Evolutionary conservation across 2,113 vertebrate species (phyloP).

Genomic region (Lepus americanus): DNA sequence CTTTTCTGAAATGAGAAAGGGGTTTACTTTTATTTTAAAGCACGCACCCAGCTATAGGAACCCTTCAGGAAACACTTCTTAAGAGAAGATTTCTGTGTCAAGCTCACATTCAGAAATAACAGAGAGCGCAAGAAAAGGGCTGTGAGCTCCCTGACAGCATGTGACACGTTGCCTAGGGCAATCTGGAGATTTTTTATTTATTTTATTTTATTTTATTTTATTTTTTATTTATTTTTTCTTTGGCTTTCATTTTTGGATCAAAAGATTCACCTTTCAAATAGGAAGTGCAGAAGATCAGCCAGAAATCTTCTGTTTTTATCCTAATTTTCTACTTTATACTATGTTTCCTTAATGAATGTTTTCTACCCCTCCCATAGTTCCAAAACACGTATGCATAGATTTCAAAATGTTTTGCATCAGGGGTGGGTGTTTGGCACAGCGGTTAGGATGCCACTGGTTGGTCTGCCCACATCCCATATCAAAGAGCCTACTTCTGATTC

Average conservation of each 20-base stretch:
- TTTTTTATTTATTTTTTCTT: too few relatives aligned
- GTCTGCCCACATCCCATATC: too few relatives aligned
- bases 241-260: conserved; percentile 42
- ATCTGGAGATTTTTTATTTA: not conserved
- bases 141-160: conserved; percentile 39
- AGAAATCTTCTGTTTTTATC: not conserved
- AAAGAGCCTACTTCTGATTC: too few relatives aligned
- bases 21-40: conserved; percentile 68
- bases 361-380: not conserved
- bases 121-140: conserved; percentile 45
- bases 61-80: conserved; percentile 62
- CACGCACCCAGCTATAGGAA: not conserved
- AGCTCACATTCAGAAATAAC: conserved; percentile 59
- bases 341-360: not conserved
- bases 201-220: too few relatives aligned
- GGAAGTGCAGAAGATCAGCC: not conserved
- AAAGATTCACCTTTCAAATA: conserved; percentile 52
- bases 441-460: too few relatives aligned
- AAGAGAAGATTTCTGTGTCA: not conserved
- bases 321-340: not conserved
- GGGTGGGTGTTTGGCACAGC: too few relatives aligned
- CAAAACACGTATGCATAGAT: not conserved
- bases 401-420: too few relatives aligned
- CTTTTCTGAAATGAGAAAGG: conserved; percentile 32
- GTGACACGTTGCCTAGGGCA: conserved; percentile 45